Percentiles rank a stretch among this genome's conserved stretches.
These are phyloP conservation scores for Philereme vetulata DNA, from an alignment of 2,888 invertebrate genomes.

Conservation along the genomic window DNA sequence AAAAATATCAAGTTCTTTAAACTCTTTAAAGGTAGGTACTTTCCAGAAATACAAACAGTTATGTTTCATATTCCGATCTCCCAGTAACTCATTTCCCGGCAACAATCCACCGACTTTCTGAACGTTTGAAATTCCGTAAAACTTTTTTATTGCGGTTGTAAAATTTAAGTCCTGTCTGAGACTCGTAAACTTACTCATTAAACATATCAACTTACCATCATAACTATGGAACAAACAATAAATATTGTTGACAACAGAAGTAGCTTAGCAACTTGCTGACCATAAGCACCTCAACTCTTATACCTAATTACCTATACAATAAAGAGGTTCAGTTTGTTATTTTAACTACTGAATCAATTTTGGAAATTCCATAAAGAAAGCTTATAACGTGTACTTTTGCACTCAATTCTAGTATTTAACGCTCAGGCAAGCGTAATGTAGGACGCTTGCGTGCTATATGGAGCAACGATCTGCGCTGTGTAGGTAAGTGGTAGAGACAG, in stretches of 20 bases:
- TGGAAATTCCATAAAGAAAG: too few relatives aligned
- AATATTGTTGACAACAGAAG: neutral
- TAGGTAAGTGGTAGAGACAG: too few relatives aligned
- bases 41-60: neutral
- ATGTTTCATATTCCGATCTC: neutral
- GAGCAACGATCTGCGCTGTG: too few relatives aligned
- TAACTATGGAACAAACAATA: slow-evolving; percentile 6
- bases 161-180: slow-evolving; percentile 23
- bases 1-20: too few relatives aligned
- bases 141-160: slow-evolving; percentile 21
- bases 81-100: slow-evolving; percentile 1
- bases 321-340: too few relatives aligned
- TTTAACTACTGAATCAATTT: too few relatives aligned
- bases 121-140: slow-evolving; percentile 15
- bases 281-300: neutral
- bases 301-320: neutral
- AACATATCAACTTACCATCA: slow-evolving; percentile 16
- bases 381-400: too few relatives aligned
- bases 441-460: too few relatives aligned
- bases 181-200: slow-evolving; percentile 29
- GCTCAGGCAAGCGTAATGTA: too few relatives aligned
- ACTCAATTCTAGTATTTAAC: too few relatives aligned
- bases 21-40: too few relatives aligned
- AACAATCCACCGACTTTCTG: slow-evolving; percentile 2
- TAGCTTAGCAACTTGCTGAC: slow-evolving; percentile 5